Conservation (phyloP, 2,113 vertebrate genomes). For the Manacus vitellinus region DNA sequence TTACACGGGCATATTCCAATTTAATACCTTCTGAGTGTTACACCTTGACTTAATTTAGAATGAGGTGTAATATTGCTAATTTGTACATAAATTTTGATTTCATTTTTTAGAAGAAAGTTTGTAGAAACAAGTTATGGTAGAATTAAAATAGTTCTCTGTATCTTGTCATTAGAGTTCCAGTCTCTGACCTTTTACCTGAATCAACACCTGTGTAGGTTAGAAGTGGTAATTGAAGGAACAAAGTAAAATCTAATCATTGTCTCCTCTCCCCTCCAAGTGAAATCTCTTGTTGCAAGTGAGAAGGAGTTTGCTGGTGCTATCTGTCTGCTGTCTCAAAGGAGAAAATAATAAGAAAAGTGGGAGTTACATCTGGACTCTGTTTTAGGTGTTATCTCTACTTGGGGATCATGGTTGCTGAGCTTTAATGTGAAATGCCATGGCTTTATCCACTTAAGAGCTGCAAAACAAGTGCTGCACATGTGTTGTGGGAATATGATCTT, state of each 20-base stretch:
- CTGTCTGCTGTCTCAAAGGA: not conserved
- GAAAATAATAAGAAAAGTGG: not conserved
- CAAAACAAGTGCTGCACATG: not conserved
- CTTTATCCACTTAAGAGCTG: not conserved
- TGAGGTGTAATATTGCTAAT: not conserved
- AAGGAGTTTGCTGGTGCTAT: not conserved
- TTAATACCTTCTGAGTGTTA: not conserved
- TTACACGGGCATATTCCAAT: not conserved
- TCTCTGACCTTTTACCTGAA: not conserved
- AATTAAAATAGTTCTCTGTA: not conserved
- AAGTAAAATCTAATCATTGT: not conserved
- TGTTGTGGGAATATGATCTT: not conserved
- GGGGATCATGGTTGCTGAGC: not conserved
- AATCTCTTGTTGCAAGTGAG: not conserved
- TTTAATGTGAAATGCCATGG: not conserved
- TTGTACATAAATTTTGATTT: not conserved
- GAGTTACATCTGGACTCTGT: not conserved
- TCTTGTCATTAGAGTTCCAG: not conserved
- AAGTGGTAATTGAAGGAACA: fast-evolving
- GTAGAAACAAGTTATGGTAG: not conserved
- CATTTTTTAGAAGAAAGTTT: not conserved
- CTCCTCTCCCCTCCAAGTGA: not conserved
- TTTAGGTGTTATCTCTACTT: not conserved
- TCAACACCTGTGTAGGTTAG: not conserved
- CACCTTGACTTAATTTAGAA: not conserved